phyloP scores from a whole-genome alignment of 2,888 invertebrate genomes.

The Trissoscelio sp. region DNA sequence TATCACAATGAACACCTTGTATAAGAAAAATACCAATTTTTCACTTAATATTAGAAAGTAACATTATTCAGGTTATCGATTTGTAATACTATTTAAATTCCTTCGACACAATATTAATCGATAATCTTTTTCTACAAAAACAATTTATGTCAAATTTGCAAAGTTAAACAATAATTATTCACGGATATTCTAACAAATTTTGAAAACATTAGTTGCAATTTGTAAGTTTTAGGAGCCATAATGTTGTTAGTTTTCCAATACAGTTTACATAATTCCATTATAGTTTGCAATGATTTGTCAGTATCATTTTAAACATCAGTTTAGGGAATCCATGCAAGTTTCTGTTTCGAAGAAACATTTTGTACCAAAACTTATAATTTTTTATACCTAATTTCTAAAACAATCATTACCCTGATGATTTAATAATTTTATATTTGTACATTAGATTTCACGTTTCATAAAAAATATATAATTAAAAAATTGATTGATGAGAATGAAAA shows the following conservation, averaged over 20 bases:
- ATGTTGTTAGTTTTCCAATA: background rate
- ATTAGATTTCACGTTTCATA: too few relatives aligned
- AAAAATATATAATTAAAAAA: too few relatives aligned
- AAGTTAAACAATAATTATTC: background rate
- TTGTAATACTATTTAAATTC: background rate
- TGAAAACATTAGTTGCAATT: background rate
- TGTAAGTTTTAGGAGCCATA: background rate
- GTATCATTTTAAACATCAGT: background rate
- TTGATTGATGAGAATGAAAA: too few relatives aligned
- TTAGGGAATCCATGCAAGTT: background rate
- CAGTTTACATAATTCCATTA: background rate
- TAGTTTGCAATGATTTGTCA: background rate
- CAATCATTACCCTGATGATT: background rate
- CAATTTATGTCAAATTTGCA: background rate
- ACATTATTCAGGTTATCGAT: background rate
- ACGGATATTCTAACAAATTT: background rate
- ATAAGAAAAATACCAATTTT: too few relatives aligned
- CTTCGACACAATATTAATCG: background rate
- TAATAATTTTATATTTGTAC: too few relatives aligned
- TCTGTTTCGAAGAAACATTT: background rate
- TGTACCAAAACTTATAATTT: background rate
- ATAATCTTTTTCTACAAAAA: background rate
- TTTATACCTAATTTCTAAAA: background rate
- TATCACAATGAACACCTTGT: too few relatives aligned
- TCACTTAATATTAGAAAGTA: too few relatives aligned